Evolutionary conservation across 2,797 vertebrate species (phyloP).

Genomic region (Psittacula derbiana): DNA sequence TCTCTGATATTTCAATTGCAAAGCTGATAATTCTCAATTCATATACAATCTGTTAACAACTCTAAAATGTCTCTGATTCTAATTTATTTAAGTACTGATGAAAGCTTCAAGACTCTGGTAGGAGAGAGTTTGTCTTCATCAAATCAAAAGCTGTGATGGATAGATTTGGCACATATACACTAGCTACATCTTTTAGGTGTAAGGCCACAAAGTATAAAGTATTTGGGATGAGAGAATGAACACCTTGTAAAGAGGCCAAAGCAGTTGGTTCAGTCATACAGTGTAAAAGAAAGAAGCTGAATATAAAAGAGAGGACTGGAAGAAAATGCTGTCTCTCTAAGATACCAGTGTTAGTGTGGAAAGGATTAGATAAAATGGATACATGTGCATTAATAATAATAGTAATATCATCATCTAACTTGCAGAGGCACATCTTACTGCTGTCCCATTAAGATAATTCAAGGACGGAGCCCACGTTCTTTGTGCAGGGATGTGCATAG

Average conservation of each 20-base stretch:
- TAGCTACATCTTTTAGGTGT: not conserved
- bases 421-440: not conserved
- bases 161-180: not conserved
- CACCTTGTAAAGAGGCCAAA: not conserved
- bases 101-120: not conserved
- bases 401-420: not conserved
- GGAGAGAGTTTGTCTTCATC: not conserved
- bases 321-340: not conserved
- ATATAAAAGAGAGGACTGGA: not conserved
- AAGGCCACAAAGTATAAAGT: not conserved
- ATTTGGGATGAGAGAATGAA: not conserved
- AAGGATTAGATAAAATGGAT: not conserved
- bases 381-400: not conserved
- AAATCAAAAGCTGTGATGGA: not conserved
- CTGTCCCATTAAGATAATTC: not conserved
- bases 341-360: not conserved
- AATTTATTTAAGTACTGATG: not conserved
- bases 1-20: not conserved
- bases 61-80: not conserved
- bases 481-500: not conserved
- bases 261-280: not conserved
- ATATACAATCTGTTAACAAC: not conserved
- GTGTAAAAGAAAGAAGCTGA: not conserved
- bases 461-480: not conserved
- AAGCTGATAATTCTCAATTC: not conserved